Evolutionary conservation across 2,888 invertebrate species (phyloP).

Genomic region (Dascillus cervinus): DNA sequence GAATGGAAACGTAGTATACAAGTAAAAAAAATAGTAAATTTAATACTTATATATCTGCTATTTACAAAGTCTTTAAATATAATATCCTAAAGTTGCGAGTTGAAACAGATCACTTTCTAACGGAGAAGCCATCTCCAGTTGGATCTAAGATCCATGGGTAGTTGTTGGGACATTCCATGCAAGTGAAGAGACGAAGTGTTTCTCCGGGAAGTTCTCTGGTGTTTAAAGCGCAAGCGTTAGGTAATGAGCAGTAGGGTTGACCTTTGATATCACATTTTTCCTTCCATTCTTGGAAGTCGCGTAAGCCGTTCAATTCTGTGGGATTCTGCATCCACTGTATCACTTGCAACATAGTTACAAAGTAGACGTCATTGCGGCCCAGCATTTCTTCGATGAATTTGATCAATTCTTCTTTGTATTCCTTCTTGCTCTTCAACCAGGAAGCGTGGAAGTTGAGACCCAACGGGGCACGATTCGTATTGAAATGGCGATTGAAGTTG

Average conservation of each 20-base stretch:
- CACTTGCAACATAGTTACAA: slow-evolving; percentile 80
- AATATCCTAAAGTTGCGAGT: slow-evolving; percentile 5
- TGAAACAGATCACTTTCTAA: slow-evolving; percentile 56
- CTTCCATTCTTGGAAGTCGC: slow-evolving; percentile 93
- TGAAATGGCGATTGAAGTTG: slow-evolving; percentile 92
- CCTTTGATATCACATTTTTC: slow-evolving; percentile 93
- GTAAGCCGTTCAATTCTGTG: slow-evolving; percentile 73
- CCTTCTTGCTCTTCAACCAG: slow-evolving; percentile 90
- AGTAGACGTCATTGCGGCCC: slow-evolving; percentile 83
- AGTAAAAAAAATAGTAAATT: slow-evolving; percentile 10
- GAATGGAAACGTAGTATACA: no score
- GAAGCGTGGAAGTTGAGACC: slow-evolving; percentile 92
- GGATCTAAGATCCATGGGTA: slow-evolving; percentile 94
- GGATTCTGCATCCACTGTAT: slow-evolving; percentile 97
- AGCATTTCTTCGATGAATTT: slow-evolving; percentile 93
- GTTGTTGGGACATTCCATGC: slow-evolving; percentile 93
- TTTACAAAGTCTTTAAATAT: slow-evolving; percentile 19
- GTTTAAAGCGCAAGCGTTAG: slow-evolving; percentile 83
- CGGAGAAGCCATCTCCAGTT: slow-evolving; percentile 87
- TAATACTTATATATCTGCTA: slow-evolving; percentile 16
- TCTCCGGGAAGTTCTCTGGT: slow-evolving; percentile 88
- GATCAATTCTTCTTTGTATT: slow-evolving; percentile 83
- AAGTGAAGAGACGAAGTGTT: slow-evolving; percentile 85
- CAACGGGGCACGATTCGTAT: slow-evolving; percentile 86
- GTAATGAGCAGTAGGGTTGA: slow-evolving; percentile 85